These are phyloP conservation scores for Rhizoglyphus robini DNA, from an alignment of 1,140 invertebrate genomes.

Conservation along the genomic window DNA sequence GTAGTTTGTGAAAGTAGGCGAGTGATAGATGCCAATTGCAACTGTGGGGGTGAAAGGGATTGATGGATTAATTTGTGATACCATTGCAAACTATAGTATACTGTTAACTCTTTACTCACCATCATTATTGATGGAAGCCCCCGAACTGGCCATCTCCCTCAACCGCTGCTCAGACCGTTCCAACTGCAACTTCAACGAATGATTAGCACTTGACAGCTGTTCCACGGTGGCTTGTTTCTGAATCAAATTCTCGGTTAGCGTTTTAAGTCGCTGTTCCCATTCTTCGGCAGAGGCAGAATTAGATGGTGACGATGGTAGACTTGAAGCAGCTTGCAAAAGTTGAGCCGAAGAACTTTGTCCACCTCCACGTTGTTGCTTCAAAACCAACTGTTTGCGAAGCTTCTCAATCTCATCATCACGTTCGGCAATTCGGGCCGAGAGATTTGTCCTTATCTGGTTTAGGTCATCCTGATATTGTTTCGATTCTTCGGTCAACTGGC, in stretches of 20 bases:
- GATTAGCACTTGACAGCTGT: conserved; percentile 57
- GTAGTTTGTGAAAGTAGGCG: conserved; percentile 1
- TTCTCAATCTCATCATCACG: conserved; percentile 47
- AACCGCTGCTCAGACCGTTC: conserved; percentile 41
- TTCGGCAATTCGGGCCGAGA: conserved; percentile 42
- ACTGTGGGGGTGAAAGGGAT: too few species aligned
- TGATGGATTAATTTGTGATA: too few species aligned
- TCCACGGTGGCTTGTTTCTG: conserved; percentile 63
- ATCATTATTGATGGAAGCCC: background rate
- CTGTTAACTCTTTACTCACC: too few species aligned
- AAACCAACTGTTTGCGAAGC: conserved; percentile 42
- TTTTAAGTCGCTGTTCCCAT: conserved; percentile 50
- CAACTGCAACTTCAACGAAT: conserved; percentile 58
- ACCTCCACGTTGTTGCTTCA: conserved; percentile 4
- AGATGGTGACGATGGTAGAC: background rate
- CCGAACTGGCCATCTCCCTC: background rate
- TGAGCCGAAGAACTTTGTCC: background rate
- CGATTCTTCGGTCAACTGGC: conserved; percentile 43
- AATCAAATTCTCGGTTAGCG: conserved; percentile 61
- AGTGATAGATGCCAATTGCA: conserved; percentile 18
- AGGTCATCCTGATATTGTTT: conserved; percentile 46
- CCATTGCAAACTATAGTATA: too few species aligned
- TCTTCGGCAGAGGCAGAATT: conserved; percentile 33
- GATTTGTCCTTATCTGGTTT: conserved; percentile 38
- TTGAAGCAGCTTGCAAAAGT: background rate